Base-by-base conservation (phyloP, 2,888 invertebrate genomes). In the Leptinotarsa peninsularis region DNA sequence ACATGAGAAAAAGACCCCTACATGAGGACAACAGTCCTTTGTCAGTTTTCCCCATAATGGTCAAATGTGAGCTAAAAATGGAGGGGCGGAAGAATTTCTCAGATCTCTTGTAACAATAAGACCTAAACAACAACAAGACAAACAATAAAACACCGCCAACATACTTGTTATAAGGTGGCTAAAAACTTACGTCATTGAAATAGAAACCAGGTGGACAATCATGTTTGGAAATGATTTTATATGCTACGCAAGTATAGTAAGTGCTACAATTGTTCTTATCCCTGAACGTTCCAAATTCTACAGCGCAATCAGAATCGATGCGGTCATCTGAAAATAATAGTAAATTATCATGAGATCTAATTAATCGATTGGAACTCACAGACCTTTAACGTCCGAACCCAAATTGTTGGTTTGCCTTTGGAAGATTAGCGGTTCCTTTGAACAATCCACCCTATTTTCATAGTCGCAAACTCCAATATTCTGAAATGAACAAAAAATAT, bases 211-310 rank as follows among this genome's bases (percentile, higher is more conserved):
- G 90, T 4, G 93, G 93, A 82, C 94, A 94, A 79, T 89, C 88
- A 87, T 93, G 93, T 85, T 89, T 90, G 86, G 76, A 91, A 87
- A 85, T 89, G 86, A 82, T 74, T 77, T 81, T 82, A 58, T 82
- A 76, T 14, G 76, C 77, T 15, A 91, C 90, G 83, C 94, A 94
- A 56, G 92, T 90, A 87, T 90, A 93, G 89, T 93, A 94, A 84
- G 91, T 91, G 76, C 90, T 91, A 84, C 94, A 94, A 84, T 92
- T 90, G 33, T 86, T 87, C 74, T 89, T 88, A 86, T 91, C 92
- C 78, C 92, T 89, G 88, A 92, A 93, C 1, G 91, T 90, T 66
- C 93, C 92, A 84, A 91, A 91, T 76, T 90, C 89, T 72, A 90
- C 89, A 23, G 88, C 91, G 83, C 93, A 93, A 17, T 87, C 82